A percentile compares a stretch with the other conserved stretches of the same genome.
These are phyloP conservation scores for Osmerus eperlanus DNA, from an alignment of 2,113 vertebrate genomes.

Conservation along the genomic window DNA sequence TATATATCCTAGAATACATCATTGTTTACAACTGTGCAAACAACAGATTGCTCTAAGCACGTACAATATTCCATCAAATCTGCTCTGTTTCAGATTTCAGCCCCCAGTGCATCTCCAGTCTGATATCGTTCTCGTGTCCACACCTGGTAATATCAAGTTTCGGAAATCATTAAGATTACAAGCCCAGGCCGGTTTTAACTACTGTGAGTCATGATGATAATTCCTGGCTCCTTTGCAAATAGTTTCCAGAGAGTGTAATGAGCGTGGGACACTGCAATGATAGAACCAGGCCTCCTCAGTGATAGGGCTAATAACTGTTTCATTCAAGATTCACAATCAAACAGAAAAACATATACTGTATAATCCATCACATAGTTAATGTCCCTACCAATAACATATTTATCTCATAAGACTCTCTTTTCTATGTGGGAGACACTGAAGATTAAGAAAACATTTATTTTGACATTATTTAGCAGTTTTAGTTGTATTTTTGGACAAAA, in stretches of 20 bases:
- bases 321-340: background rate
- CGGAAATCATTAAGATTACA: background rate
- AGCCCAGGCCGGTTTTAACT: background rate
- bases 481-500: no score
- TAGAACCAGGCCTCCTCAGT: background rate
- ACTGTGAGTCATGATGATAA: background rate
- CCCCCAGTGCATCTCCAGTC: background rate
- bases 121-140: background rate
- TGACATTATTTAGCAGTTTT: no score
- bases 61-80: background rate
- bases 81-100: background rate
- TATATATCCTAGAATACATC: background rate
- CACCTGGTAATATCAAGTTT: background rate
- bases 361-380: background rate
- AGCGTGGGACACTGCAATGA: background rate
- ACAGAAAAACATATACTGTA: background rate
- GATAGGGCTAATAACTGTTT: background rate
- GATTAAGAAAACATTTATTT: no score
- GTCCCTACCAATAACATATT: no score
- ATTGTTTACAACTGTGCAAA: background rate
- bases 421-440: no score
- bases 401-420: no score
- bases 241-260: conserved; percentile 2
- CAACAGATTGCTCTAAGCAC: background rate
- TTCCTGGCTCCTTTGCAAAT: background rate